Evolutionary conservation across 2,888 invertebrate species (phyloP), one percentile per base, ranked within the genome.

Genomic region (Hirudinaria manillensis): DNA sequence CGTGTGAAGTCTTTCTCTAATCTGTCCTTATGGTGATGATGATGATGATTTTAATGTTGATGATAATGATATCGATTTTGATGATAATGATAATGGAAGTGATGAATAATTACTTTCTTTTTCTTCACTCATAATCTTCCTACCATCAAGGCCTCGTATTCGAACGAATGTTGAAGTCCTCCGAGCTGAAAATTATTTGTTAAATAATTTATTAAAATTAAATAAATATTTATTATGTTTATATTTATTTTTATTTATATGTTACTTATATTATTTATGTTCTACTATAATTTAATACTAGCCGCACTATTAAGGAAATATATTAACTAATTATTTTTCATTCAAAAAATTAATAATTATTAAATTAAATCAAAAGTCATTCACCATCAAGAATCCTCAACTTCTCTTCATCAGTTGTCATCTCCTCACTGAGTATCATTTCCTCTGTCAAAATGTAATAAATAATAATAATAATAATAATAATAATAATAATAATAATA

Each of bases 381-480:
- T 29, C 86, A 94, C 94, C 94, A 91, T 99, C 98, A 89, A 99
- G 95, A 87, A 99, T 99, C 87, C 97, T 96, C 90, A 94, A 91
- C 88, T 95, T 97, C 87, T 99, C 98, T 87, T 98, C 98, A 86
- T 99, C 98, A 80, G 98, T 99, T 81, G 99, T 99, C 88, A 97
- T 90, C 87, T 98, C 98, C 89, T 99, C 99, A 80, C 94, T 95
- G 86, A 99, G 89, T 87, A 99, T 99, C 78, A 98, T 97, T 89
- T 99, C 99, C 91, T 99, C 98, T 96, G 90, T 76, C 89, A 90
- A 74, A 65, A 29, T 19, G 24, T 16, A 38, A 38, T 45, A 6
- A 51, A 27, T 24, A 56, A 21, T 24, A 56, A 56, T 27, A 56
- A 27, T 24, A 56, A 56, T 56, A 27, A 56, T 21, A 27, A 24